Conservation (phyloP, 2,888 invertebrate genomes). For the Anthophora plumipes region DNA sequence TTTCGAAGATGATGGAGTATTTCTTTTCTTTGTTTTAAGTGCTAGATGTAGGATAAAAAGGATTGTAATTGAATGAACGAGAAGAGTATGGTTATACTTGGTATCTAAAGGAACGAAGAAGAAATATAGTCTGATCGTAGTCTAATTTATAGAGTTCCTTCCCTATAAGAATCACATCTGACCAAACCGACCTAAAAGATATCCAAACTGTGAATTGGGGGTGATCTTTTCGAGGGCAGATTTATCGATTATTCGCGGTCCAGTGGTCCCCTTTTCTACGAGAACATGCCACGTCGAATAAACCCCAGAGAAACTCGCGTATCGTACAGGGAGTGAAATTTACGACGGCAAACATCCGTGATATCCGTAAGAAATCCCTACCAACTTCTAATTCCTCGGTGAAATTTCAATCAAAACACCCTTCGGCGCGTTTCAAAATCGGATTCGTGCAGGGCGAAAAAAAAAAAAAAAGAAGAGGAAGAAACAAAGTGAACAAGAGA, state of each 20-base stretch:
- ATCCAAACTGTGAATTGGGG: conserved; percentile 25
- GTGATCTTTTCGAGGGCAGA: conserved; percentile 71
- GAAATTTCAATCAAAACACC: conserved; percentile 27
- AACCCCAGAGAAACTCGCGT: conserved; percentile 52
- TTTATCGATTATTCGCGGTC: conserved; percentile 82
- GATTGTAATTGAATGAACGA: too few relatives aligned
- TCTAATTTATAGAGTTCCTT: too few relatives aligned
- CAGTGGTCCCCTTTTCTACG: conserved; percentile 77
- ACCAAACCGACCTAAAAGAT: conserved; percentile 52
- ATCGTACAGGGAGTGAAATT: conserved; percentile 60
- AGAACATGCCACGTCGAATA: conserved; percentile 60
- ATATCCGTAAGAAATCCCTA: conserved; percentile 12
- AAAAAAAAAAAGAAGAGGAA: not conserved
- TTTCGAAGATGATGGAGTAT: not conserved
- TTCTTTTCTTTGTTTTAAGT: too few relatives aligned
- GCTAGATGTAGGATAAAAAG: too few relatives aligned
- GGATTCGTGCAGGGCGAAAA: not conserved
- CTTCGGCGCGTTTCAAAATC: not conserved
- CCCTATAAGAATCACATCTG: conserved; percentile 36
- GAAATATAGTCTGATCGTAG: too few relatives aligned
- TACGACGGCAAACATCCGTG: conserved; percentile 66
- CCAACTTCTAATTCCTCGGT: not conserved
- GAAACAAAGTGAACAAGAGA: not conserved
- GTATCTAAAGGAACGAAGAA: too few relatives aligned
- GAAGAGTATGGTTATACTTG: too few relatives aligned